These are phyloP conservation scores for Bugula neritina DNA, from an alignment of 2,888 invertebrate genomes.

Conservation along the genomic window DNA sequence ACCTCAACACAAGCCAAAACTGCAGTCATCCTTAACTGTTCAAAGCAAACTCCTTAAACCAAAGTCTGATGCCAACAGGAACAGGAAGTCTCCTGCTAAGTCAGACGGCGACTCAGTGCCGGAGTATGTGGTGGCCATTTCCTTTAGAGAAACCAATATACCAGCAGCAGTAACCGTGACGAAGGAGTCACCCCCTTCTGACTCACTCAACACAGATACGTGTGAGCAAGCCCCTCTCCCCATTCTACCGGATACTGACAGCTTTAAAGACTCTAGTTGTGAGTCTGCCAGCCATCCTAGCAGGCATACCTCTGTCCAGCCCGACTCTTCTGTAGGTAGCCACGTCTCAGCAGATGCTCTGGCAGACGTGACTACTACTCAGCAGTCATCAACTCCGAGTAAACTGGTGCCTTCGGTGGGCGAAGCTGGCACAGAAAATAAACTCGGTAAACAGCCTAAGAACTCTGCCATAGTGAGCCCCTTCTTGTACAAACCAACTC, in stretches of 20 bases:
- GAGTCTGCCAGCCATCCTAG: not conserved
- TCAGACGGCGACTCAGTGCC: not conserved
- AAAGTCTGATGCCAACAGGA: not conserved
- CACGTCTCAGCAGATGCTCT: not conserved
- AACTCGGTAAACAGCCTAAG: not conserved
- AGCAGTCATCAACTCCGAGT: too few species aligned
- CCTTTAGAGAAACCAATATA: not conserved
- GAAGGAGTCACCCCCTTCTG: not conserved
- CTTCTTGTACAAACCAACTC: not conserved
- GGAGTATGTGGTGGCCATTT: not conserved
- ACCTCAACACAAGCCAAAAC: not conserved
- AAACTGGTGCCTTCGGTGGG: not conserved
- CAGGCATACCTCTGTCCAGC: not conserved
- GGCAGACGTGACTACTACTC: not conserved
- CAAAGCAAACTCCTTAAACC: not conserved
- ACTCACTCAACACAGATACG: not conserved
- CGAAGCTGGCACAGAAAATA: too few species aligned
- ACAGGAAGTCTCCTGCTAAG: not conserved
- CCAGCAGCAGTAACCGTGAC: too few species aligned
- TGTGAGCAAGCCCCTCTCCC: not conserved
- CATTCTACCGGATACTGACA: not conserved
- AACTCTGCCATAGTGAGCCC: conserved; percentile 19
- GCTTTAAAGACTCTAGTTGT: not conserved
- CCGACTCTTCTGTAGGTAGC: too few species aligned
- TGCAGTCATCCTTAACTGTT: not conserved